These are phyloP conservation scores for Astropecten irregularis DNA, from an alignment of 53 echinoderm and acorn worm species.

Conservation along the genomic window DNA sequence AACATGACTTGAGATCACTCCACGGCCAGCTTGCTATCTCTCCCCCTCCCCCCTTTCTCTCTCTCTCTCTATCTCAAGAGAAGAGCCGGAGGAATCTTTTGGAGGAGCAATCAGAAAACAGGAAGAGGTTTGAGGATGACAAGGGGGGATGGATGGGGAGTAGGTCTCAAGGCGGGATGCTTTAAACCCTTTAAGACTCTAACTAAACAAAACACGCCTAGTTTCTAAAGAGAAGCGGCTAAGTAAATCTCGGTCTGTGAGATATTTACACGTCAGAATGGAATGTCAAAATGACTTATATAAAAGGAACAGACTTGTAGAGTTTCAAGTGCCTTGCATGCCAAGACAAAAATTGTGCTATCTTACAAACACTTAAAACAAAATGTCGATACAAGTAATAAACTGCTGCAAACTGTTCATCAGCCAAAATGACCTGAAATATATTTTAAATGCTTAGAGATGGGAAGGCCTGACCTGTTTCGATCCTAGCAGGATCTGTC, in stretches of 20 bases:
- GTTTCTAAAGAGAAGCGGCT: not conserved
- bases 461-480: no score
- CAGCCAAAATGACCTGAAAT: no score
- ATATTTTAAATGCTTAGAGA: no score
- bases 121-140: slow-evolving; percentile 27
- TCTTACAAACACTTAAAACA: no score
- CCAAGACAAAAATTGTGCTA: no score
- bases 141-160: not conserved
- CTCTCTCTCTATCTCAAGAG: not conserved
- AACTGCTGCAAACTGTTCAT: no score
- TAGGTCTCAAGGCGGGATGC: slow-evolving; percentile 11
- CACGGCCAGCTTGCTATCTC: not conserved
- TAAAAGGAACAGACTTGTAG: no score
- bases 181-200: slow-evolving; percentile 31
- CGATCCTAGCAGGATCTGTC: no score
- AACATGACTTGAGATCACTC: slow-evolving; percentile 15
- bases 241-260: not conserved
- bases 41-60: no score
- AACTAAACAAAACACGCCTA: slow-evolving; percentile 48
- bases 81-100: not conserved
- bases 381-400: no score
- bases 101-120: not conserved
- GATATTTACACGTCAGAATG: not conserved
- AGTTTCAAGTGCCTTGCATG: no score
- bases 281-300: slow-evolving; percentile 41